phyloP scores from a whole-genome alignment of 2,888 invertebrate genomes.

The Tryphoninae sp. region DNA sequence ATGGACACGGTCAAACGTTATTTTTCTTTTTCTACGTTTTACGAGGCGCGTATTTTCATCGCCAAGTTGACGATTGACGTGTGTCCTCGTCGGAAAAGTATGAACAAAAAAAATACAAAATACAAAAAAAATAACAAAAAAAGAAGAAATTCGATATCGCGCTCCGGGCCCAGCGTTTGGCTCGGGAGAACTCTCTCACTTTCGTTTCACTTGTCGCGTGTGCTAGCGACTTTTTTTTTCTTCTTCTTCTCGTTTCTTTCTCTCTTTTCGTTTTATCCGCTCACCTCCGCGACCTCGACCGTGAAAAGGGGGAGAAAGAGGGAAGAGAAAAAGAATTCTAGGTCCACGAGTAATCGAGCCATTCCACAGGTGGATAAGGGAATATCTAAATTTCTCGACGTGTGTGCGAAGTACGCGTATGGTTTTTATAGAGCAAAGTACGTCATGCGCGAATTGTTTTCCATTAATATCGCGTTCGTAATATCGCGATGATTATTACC shows the following conservation, averaged over 20 bases:
- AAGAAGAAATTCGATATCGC: slow-evolving; percentile 48
- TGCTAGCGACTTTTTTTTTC: background rate
- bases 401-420: background rate
- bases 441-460: too few species aligned
- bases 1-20: slow-evolving; percentile 1
- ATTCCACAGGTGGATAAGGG: slow-evolving; percentile 31
- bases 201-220: slow-evolving; percentile 42
- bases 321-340: background rate
- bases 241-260: background rate
- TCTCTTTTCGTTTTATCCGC: slow-evolving; percentile 37
- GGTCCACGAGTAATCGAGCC: background rate
- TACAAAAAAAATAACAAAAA: background rate
- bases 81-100: background rate
- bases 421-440: background rate
- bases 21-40: background rate
- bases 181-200: slow-evolving; percentile 40
- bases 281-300: slow-evolving; percentile 47
- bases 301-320: slow-evolving; percentile 16
- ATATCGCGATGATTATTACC: too few species aligned
- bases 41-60: background rate
- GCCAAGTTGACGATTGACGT: background rate
- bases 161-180: slow-evolving; percentile 37
- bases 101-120: too few species aligned
- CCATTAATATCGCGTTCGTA: too few species aligned
- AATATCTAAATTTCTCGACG: background rate